A percentile compares a stretch with the other conserved stretches of the same genome.
Conservation (phyloP, 2,888 invertebrate species). For the Rambutsinella grinnellia region DNA sequence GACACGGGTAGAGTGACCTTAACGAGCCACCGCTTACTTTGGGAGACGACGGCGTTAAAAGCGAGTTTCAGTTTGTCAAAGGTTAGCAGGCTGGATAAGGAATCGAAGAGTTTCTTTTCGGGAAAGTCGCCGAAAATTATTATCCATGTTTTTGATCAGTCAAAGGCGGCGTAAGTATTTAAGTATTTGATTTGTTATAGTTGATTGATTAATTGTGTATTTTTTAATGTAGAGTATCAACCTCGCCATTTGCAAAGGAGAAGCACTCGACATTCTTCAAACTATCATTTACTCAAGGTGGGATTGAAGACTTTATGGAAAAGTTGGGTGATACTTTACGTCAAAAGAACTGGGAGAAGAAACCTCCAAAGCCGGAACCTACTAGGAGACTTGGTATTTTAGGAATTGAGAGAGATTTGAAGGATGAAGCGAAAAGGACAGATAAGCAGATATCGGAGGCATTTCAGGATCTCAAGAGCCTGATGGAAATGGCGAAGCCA, state of each 20-base stretch:
- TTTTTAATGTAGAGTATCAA: slow-evolving; percentile 80
- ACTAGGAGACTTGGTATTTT: slow-evolving; percentile 79
- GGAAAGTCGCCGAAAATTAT: slow-evolving; percentile 72
- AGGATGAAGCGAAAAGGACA: slow-evolving; percentile 90
- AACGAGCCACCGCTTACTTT: slow-evolving; percentile 55
- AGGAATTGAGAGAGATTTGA: slow-evolving; percentile 93
- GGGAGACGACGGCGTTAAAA: slow-evolving; percentile 47
- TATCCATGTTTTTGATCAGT: slow-evolving; percentile 74
- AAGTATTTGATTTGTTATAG: too few relatives aligned
- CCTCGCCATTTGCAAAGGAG: slow-evolving; percentile 68
- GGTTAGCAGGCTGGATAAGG: slow-evolving; percentile 47
- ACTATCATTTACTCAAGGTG: slow-evolving; percentile 80
- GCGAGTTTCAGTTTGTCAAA: slow-evolving; percentile 45
- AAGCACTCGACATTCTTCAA: slow-evolving; percentile 77
- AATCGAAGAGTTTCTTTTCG: slow-evolving; percentile 31
- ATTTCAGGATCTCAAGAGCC: slow-evolving; percentile 93
- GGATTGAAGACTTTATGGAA: slow-evolving; percentile 59
- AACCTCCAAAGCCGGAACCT: slow-evolving; percentile 29
- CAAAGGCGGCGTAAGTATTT: slow-evolving; percentile 49
- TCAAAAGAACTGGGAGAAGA: slow-evolving; percentile 64
- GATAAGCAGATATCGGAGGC: slow-evolving; percentile 93
- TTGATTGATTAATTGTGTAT: too few relatives aligned
- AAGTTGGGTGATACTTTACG: slow-evolving; percentile 62
- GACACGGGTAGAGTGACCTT: slow-evolving; percentile 54
- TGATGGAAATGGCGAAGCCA: slow-evolving; percentile 97